Evolutionary conservation across 2,113 vertebrate genomes (phyloP).

Genomic region (Pica pica): DNA sequence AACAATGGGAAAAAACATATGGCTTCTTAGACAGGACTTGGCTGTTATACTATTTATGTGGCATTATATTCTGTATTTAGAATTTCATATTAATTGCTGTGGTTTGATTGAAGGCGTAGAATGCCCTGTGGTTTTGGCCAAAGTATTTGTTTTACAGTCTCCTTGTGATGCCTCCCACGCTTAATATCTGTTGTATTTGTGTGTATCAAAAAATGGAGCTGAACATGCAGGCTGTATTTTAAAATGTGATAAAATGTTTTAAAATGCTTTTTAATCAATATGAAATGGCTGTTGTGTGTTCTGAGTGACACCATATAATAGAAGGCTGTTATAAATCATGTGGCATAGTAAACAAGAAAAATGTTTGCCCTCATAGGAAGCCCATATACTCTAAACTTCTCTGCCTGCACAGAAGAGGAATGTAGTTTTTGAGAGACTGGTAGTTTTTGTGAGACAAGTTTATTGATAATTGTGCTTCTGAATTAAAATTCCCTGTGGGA

Average conservation of each 20-base stretch:
- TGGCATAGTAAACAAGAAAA: neutral
- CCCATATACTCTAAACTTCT: neutral
- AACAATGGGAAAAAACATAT: constrained; percentile 99
- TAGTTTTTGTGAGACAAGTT: neutral
- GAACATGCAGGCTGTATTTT: neutral
- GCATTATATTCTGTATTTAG: constrained; percentile 83
- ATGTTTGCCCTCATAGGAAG: neutral
- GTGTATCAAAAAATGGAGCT: constrained; percentile 13
- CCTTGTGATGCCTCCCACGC: constrained; percentile 2
- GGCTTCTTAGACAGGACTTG: constrained; percentile 92
- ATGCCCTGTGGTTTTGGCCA: constrained; percentile 65
- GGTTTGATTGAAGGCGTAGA: constrained; percentile 72
- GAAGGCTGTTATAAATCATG: neutral
- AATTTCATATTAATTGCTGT: constrained; percentile 82
- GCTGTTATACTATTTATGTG: constrained; percentile 84
- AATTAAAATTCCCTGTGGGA: constrained; percentile 30
- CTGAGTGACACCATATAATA: neutral
- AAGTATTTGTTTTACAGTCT: constrained; percentile 66
- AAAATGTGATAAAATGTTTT: constrained; percentile 2
- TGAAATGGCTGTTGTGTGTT: neutral
- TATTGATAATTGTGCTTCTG: neutral
- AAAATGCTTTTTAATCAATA: constrained; percentile 14
- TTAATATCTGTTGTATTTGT: constrained; percentile 41
- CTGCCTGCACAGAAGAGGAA: neutral
- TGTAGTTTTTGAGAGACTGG: neutral